Evolutionary conservation across 1,140 invertebrate species (phyloP), one percentile per base, ranked within the genome.

Genomic region (Temnothorax curvispinosus): DNA sequence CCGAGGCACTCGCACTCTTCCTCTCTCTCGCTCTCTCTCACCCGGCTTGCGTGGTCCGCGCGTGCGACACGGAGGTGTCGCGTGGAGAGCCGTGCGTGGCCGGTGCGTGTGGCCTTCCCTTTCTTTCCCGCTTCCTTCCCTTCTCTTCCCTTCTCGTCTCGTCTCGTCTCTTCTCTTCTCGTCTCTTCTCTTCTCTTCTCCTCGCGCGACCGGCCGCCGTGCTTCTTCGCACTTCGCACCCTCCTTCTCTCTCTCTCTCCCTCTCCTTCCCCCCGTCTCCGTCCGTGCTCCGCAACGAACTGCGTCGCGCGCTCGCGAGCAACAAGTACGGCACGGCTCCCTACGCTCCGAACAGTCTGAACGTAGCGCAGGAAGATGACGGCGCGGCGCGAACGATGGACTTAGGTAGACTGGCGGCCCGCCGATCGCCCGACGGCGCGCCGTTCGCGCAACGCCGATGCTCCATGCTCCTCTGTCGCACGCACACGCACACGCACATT

Each of bases 291-390:
- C 35, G n/a, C 38, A 8, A 67, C 38, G 9, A 67, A 67, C 64
- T 67, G 64, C 64, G 64, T 38, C 65, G 88, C 88, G 72, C 80
- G 88, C 21, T 41, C 65, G 21, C 47, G 52, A 81, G 87, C 89
- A 90, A 90, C 89, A 90, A 90, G 89, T 90, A 81, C 38, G 35
- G 52, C 15, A 81, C 38, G 35, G 52, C 15, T 18, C 52, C 18
- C 41, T 78, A 89, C 76, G 35, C 58, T 27, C 27, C 27, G 27
- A 27, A 41, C 38, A 6, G 3, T 81, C 77, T 77, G 88, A 90
- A 89, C 67, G 50, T 87, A 89, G 88, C 60, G 41, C 69, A 56
- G 18, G 41, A 60, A 32, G 54, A 32, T 58, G 3, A 21, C n/a
- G 21, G 41, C 64, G 21, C 41, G 21, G 9, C 52, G 65, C 27